Percentiles rank a stretch among this genome's conserved stretches.
Evolutionary conservation across 2,113 vertebrate genomes (phyloP).

Genomic region (Climacteris rufus): DNA sequence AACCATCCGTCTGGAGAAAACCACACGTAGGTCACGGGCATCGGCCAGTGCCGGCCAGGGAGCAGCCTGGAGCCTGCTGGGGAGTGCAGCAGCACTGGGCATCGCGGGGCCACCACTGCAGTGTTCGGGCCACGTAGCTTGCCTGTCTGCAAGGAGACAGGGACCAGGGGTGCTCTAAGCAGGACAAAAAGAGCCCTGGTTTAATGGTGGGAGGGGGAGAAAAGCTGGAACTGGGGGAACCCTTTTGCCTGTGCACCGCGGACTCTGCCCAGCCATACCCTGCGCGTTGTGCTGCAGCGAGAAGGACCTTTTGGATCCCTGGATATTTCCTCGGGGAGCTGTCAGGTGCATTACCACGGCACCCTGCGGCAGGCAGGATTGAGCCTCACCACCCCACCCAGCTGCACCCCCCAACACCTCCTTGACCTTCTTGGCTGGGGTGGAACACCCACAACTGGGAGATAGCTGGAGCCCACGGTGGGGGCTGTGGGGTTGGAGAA

Average conservation of each 20-base stretch:
- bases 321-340: not conserved
- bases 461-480: not conserved
- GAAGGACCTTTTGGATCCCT: not conserved
- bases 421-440: not conserved
- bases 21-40: rapidly evolving
- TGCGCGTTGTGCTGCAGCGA: rapidly evolving
- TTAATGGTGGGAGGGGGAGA: not conserved
- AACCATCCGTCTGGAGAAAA: not conserved
- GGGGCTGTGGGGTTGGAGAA: not conserved
- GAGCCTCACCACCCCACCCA: not conserved
- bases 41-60: not conserved
- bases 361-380: not conserved
- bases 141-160: not conserved
- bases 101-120: rapidly evolving
- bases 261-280: not conserved
- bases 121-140: not conserved
- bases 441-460: not conserved
- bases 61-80: not conserved
- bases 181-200: not conserved
- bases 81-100: not conserved
- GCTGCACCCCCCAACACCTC: not conserved
- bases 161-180: not conserved
- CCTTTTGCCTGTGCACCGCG: not conserved
- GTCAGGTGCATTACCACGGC: not conserved
- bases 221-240: not conserved